phyloP scores from a whole-genome alignment of 2,888 invertebrate species.

The Drosophila hawaiiensis region DNA sequence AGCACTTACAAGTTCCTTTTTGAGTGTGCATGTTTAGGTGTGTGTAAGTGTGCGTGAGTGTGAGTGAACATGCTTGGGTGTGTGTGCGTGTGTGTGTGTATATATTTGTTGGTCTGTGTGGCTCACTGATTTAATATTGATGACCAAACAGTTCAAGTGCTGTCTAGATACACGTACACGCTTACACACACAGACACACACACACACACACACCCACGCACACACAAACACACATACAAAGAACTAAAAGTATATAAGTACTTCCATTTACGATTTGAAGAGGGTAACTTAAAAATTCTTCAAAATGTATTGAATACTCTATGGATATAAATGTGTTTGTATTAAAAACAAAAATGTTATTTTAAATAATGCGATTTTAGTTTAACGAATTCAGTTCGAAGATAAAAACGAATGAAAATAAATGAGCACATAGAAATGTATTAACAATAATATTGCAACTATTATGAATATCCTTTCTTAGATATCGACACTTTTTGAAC shows the following conservation, averaged over 20 bases:
- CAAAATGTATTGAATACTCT: background rate
- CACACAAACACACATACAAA: background rate
- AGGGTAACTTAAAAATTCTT: constrained; percentile 17
- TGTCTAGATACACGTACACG: constrained; percentile 46
- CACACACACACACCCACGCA: background rate
- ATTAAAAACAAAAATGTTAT: background rate
- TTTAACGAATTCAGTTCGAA: background rate
- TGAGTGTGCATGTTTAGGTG: constrained; percentile 19
- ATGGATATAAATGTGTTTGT: background rate
- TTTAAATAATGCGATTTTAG: background rate
- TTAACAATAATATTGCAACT: background rate
- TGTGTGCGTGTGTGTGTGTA: constrained; percentile 17
- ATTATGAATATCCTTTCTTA: background rate
- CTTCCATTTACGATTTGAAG: constrained; percentile 33
- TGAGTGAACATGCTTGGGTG: constrained; percentile 7
- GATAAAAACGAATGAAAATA: background rate
- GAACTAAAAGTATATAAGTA: constrained; percentile 35
- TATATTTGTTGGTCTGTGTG: constrained; percentile 54
- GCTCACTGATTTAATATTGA: constrained; percentile 77
- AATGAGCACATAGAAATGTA: background rate
- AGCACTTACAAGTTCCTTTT: constrained; percentile 60
- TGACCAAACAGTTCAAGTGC: constrained; percentile 78
- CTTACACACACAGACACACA: constrained; percentile 10
- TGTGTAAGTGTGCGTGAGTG: constrained; percentile 12
- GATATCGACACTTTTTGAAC: background rate